Evolutionary conservation across 1,140 invertebrate genomes (phyloP), one percentile per base, ranked within the genome.

Genomic region (Drosophila mayri): DNA sequence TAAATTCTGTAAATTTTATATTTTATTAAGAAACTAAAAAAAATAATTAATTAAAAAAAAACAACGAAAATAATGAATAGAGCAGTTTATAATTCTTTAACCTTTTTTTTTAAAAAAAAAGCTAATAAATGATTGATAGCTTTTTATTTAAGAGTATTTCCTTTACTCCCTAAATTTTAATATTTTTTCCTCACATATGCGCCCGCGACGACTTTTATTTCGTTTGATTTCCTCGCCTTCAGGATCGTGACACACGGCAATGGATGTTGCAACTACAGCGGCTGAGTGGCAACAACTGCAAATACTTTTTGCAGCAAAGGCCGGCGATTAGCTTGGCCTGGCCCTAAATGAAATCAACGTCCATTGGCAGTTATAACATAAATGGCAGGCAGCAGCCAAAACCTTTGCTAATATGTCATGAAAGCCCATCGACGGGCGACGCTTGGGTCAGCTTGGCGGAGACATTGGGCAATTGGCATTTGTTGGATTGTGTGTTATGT

Each of bases 191-290:
- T 74, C 66, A 38, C 66, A 70, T 66, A 44, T 54, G 66, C 22
- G 30, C 46, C 47, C 37, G 35, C 44, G 38, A 44, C 38, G 38
- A 70, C 62, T 70, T 70, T 66, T 66, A 70, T 66, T 70, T 52
- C 62, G 62, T 67, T 66, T 58, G 77, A 81, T 81, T 86, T 81
- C 66, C 63, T 86, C 59, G 81, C 76, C 78, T 75, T 82, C 76
- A 79, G 78, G 85, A 88, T 88, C 84, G 84, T 88, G 84, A 88
- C 84, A 90, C 61, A 79, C 77, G 73, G 73, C 65, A 65, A 14
- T 28, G 49, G 68, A 72, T 72, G 66, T 72, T 72, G 68, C 68
- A 72, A 72, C 68, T 70, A 35, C 18, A 46, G 4, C 22, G 10
- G 60, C 9, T 2, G 38, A 50, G 38, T 37, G 49, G 59, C 59